Conservation (phyloP, 2,888 invertebrate genomes). For the Pseudoips prasinana region DNA sequence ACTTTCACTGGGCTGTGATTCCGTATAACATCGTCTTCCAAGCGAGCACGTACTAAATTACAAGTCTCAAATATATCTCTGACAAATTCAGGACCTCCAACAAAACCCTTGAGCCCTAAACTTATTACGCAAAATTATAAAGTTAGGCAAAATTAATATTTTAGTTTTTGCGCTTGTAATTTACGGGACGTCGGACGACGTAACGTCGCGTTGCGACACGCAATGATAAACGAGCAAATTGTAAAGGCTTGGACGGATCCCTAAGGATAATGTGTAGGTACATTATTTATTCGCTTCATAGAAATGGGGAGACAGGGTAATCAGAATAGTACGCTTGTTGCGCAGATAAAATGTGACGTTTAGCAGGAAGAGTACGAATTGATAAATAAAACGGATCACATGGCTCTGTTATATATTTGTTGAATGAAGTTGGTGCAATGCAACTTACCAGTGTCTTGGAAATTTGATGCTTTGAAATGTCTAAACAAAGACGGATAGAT, state of each 20-base stretch:
- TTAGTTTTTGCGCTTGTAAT: slow-evolving; percentile 11
- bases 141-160: slow-evolving; percentile 8
- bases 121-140: background rate
- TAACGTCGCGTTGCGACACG: slow-evolving; percentile 3
- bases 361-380: too few species aligned
- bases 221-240: slow-evolving; percentile 27
- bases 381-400: too few species aligned
- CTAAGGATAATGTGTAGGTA: background rate
- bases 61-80: too few species aligned
- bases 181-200: slow-evolving; percentile 5
- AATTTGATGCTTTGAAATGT: too few species aligned
- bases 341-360: too few species aligned
- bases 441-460: too few species aligned
- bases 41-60: too few species aligned
- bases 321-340: background rate
- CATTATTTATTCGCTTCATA: slow-evolving; percentile 21
- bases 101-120: background rate
- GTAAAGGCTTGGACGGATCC: slow-evolving; percentile 9
- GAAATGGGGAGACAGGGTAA: slow-evolving; percentile 3
- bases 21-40: too few species aligned
- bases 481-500: too few species aligned
- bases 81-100: background rate
- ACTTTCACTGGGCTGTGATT: too few species aligned
- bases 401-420: too few species aligned
- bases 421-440: too few species aligned